Base-by-base conservation (phyloP, 2,797 vertebrate species). In the Chiroxiphia lanceolata region DNA sequence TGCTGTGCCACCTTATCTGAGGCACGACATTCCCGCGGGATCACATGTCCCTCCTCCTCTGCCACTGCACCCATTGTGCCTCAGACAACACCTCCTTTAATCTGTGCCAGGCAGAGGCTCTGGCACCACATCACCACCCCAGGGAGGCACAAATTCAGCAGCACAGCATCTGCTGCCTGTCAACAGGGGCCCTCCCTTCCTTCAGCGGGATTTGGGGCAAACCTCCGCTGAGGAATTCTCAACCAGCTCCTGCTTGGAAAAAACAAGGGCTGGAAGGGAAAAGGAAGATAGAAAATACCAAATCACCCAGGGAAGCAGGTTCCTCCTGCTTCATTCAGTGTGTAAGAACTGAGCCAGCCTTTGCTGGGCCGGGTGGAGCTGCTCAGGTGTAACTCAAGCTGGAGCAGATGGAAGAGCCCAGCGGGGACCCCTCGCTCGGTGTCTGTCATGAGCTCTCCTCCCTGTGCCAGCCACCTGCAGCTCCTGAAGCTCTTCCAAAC, bases 81-180 rank as follows among this genome's bases (percentile, higher is more conserved):
- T n/a, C 93, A 45, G 15, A 96, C 89, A 92, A 13, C 85, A 70
- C 76, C 85, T 70, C 95, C 91, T 83, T 75, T 47, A 4, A 75
- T 64, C 91, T 5, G 51, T 4, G 13, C 14, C 75, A 53, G 87
- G 75, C 95, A 76, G 77, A 13, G 81, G 51, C 85, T 78, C 65
- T 53, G 50, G 53, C 81, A 68, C 61, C 78, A 67, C 38, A 74
- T 34, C 72, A 3, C 47, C 68, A 18, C 10, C 56, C 79, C 64
- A 9, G 15, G 12, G 9, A 22, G n/a, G 76, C 71, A 42, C 31
- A 53, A 53, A 50, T 6, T 7, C 76, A 31, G 78, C 54, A 10
- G 83, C 63, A 13, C 19, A 48, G 31, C 85, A 2, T 29, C 2
- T 9, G 17, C 70, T 18, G 40, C 5, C 59, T 25, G 64, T 11